Conservation (phyloP, 2,113 vertebrate genomes). For the Bettongia penicillata region DNA sequence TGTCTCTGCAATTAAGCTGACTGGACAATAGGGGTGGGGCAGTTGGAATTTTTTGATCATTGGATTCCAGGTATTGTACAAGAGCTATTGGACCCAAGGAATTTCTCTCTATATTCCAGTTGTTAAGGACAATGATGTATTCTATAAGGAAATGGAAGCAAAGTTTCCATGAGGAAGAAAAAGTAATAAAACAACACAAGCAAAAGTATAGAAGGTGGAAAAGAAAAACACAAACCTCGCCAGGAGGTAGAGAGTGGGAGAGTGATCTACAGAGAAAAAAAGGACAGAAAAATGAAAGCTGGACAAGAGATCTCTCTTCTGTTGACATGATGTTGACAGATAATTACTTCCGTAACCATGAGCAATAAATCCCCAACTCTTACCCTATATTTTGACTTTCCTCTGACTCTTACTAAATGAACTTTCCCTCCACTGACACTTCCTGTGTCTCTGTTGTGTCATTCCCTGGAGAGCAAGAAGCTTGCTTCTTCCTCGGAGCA, state of each 20-base stretch:
- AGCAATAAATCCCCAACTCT: not conserved
- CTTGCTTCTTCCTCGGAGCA: not conserved
- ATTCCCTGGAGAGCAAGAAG: not conserved
- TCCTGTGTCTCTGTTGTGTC: not conserved
- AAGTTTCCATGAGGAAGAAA: not conserved
- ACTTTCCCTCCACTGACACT: not conserved
- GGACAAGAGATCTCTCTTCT: not conserved
- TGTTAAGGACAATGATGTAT: not conserved
- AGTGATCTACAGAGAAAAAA: not conserved
- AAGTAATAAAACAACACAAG: not conserved
- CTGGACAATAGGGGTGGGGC: not conserved
- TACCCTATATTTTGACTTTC: not conserved
- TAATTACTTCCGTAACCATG: not conserved
- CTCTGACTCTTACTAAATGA: not conserved
- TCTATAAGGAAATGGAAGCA: not conserved
- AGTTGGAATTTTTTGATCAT: not conserved
- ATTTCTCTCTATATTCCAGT: not conserved
- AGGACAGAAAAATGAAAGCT: not conserved
- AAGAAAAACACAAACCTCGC: not conserved
- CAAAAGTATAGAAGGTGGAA: not conserved
- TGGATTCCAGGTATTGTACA: not conserved
- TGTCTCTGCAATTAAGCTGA: not conserved
- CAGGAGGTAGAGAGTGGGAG: not conserved
- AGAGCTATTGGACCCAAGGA: not conserved
- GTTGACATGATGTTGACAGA: not conserved